A percentile compares a stretch with the other conserved stretches of the same genome.
phyloP scores from a whole-genome alignment of 1,140 invertebrate genomes.

The Drosophila prosaltans region DNA sequence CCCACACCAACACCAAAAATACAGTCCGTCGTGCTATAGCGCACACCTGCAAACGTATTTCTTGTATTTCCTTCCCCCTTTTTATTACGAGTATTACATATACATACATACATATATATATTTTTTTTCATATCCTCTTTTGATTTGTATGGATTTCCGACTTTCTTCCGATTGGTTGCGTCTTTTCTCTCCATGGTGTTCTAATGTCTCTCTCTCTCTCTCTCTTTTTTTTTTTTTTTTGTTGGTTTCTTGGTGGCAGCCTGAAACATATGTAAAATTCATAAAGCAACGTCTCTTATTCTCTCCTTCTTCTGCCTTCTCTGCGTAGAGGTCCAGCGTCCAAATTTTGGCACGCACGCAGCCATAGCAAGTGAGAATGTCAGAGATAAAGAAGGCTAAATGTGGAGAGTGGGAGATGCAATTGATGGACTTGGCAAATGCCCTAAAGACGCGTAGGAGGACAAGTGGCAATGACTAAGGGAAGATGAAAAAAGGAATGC shows the following conservation, averaged over 20 bases:
- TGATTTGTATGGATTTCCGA: slow-evolving; percentile 65
- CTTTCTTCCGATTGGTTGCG: slow-evolving; percentile 32
- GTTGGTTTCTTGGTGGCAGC: slow-evolving; percentile 34
- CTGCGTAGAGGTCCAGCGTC: slow-evolving; percentile 17
- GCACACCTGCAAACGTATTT: slow-evolving; percentile 50
- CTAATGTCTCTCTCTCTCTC: slow-evolving; percentile 17
- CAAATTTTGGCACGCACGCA: slow-evolving; percentile 27
- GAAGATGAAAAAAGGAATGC: background rate
- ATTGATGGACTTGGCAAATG: slow-evolving; percentile 27
- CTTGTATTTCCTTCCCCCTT: slow-evolving; percentile 10
- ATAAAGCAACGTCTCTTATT: slow-evolving; percentile 36
- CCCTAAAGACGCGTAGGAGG: background rate
- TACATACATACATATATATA: background rate
- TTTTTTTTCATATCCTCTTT: slow-evolving; percentile 40
- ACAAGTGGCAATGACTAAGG: background rate
- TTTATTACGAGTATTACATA: slow-evolving; percentile 8
- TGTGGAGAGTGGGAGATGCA: slow-evolving; percentile 1
- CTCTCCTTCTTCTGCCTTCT: background rate
- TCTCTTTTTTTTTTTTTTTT: slow-evolving; percentile 22
- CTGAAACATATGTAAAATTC: slow-evolving; percentile 57
- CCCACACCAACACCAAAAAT: slow-evolving; percentile 24
- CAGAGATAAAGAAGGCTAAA: slow-evolving; percentile 7
- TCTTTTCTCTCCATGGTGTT: slow-evolving; percentile 1
- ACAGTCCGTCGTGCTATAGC: slow-evolving; percentile 3
- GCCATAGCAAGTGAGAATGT: slow-evolving; percentile 17